Percentiles rank a stretch among this genome's conserved stretches.
Conservation (phyloP, 1,140 invertebrate genomes). For the Drosophila nasuta region DNA sequence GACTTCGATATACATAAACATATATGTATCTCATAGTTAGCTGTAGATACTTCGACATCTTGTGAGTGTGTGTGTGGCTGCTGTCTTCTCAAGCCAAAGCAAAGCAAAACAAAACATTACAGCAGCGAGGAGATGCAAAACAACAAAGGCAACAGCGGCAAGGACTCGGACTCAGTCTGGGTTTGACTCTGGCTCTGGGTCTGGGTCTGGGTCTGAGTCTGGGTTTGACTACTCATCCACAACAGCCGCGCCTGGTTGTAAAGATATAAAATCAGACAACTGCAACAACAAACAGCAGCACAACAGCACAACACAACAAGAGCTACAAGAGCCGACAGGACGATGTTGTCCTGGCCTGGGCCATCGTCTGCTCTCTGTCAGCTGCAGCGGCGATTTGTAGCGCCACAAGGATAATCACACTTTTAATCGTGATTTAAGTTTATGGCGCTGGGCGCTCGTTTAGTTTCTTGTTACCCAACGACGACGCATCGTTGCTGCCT, state of each 20-base stretch:
- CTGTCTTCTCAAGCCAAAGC: conserved; percentile 57
- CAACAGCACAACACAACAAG: background rate
- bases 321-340: conserved; percentile 40
- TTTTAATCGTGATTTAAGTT: conserved; percentile 85
- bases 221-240: conserved; percentile 59
- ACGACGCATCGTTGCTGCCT: conserved; percentile 14
- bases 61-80: conserved; percentile 12
- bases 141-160: conserved; percentile 32
- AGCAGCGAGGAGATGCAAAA: conserved; percentile 1
- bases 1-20: background rate
- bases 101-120: conserved; percentile 44
- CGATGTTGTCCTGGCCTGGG: conserved; percentile 38
- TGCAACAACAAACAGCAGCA: conserved; percentile 56
- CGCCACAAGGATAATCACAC: conserved; percentile 85
- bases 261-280: conserved; percentile 82
- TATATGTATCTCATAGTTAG: conserved; percentile 35
- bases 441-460: conserved; percentile 81
- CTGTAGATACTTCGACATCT: conserved; percentile 33
- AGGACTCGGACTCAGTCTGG: conserved; percentile 23
- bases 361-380: conserved; percentile 55
- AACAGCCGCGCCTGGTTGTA: conserved; percentile 75
- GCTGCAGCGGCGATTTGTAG: conserved; percentile 83
- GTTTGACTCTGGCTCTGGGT: background rate
- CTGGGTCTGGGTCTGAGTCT: background rate
- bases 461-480: conserved; percentile 73